Percentiles rank a stretch among this genome's conserved stretches.
phyloP scores from a whole-genome alignment of 1,140 invertebrate genomes.

The Prorops nasuta region DNA sequence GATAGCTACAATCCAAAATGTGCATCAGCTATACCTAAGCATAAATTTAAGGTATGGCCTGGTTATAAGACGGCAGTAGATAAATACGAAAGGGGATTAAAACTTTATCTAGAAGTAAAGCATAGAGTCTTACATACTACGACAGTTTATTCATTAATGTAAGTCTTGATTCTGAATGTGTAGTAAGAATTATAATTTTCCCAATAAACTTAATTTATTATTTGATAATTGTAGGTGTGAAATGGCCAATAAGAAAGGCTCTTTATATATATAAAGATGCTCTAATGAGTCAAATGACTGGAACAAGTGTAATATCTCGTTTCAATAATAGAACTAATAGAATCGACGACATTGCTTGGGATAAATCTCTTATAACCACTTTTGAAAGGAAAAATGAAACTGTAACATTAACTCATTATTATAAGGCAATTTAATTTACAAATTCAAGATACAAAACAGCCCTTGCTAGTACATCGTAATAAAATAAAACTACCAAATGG shows the following conservation, averaged over 20 bases:
- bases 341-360: slow-evolving; percentile 80
- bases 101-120: slow-evolving; percentile 82
- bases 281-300: slow-evolving; percentile 32
- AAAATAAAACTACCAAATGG: slow-evolving; percentile 38
- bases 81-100: slow-evolving; percentile 83
- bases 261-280: slow-evolving; percentile 34
- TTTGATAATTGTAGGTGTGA: too few relatives aligned
- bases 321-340: slow-evolving; percentile 91
- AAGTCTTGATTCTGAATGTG: too few relatives aligned
- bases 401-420: slow-evolving; percentile 77
- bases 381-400: slow-evolving; percentile 63
- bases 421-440: slow-evolving; percentile 67
- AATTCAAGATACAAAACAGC: slow-evolving; percentile 77
- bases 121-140: slow-evolving; percentile 79
- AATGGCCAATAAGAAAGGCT: too few relatives aligned
- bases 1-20: slow-evolving; percentile 77
- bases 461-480: slow-evolving; percentile 68
- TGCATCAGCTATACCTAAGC: slow-evolving; percentile 71
- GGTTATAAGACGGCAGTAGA: slow-evolving; percentile 82
- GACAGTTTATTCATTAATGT: slow-evolving; percentile 77
- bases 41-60: slow-evolving; percentile 89
- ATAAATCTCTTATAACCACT: slow-evolving; percentile 64
- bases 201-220: too few relatives aligned
- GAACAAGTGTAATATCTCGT: slow-evolving; percentile 73
- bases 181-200: too few relatives aligned